Evolutionary conservation across 1,140 invertebrate species (phyloP).

Genomic region (Drosophila pallidifrons): DNA sequence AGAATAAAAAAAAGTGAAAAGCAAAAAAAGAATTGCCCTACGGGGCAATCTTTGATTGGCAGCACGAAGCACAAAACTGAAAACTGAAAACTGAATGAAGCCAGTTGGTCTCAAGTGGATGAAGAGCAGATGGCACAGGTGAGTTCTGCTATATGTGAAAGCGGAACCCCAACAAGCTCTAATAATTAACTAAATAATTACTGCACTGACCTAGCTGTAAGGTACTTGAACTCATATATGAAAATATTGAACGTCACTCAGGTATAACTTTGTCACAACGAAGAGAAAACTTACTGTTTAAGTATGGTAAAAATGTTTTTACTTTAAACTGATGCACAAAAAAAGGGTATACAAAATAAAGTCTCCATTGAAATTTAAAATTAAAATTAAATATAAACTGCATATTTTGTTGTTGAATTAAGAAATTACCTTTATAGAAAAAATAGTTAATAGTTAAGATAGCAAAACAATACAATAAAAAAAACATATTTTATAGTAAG

Average conservation of each 20-base stretch:
- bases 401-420: too few species aligned
- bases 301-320: too few species aligned
- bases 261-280: too few species aligned
- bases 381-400: too few species aligned
- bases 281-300: too few species aligned
- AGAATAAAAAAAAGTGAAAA: neutral
- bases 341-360: too few species aligned
- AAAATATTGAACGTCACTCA: neutral
- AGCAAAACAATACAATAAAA: too few species aligned
- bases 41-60: constrained; percentile 43
- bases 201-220: neutral
- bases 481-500: too few species aligned
- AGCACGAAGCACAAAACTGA: constrained; percentile 34
- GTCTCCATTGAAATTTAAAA: too few species aligned
- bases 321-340: too few species aligned
- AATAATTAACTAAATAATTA: neutral
- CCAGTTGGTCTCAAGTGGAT: constrained; percentile 16
- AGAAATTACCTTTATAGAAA: too few species aligned
- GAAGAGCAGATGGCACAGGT: constrained; percentile 49
- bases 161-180: neutral
- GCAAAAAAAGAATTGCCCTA: constrained; percentile 8
- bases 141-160: constrained; percentile 4
- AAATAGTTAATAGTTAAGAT: too few species aligned
- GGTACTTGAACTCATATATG: neutral
- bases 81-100: constrained; percentile 25